Evolutionary conservation across 1,140 invertebrate genomes (phyloP).

Genomic region (Glossosoma conforme): DNA sequence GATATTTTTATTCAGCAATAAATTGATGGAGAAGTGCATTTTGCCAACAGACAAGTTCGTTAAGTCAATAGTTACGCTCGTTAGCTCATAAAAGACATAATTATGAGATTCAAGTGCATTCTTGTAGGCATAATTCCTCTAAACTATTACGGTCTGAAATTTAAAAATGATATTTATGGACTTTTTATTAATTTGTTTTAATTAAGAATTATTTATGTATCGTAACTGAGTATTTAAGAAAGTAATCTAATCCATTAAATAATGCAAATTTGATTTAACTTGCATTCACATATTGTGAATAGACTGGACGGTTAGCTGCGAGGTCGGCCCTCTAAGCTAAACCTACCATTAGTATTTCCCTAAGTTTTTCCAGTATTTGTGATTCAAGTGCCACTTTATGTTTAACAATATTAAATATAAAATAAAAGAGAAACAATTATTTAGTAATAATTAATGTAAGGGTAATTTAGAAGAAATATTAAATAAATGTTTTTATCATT

Average conservation of each 20-base stretch:
- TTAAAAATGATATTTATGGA: constrained; percentile 37
- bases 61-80: constrained; percentile 24
- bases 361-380: constrained; percentile 57
- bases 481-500: constrained; percentile 56
- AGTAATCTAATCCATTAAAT: not conserved
- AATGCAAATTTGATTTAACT: too few species aligned
- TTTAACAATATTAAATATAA: constrained; percentile 46
- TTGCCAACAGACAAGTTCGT: constrained; percentile 44
- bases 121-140: constrained; percentile 49
- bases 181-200: constrained; percentile 28
- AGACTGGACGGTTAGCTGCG: too few species aligned
- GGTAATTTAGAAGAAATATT: constrained; percentile 49
- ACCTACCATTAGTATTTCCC: constrained; percentile 44
- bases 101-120: constrained; percentile 51
- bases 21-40: constrained; percentile 47
- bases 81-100: constrained; percentile 32
- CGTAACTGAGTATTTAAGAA: not conserved
- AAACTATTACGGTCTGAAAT: constrained; percentile 47
- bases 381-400: constrained; percentile 57
- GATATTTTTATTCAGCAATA: constrained; percentile 54
- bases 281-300: too few species aligned
- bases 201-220: constrained; percentile 29
- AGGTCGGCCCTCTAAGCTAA: constrained; percentile 24
- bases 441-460: constrained; percentile 54
- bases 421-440: constrained; percentile 49